These are phyloP conservation scores for Zaprionus inermis DNA, from an alignment of 1,140 invertebrate genomes.

Conservation along the genomic window DNA sequence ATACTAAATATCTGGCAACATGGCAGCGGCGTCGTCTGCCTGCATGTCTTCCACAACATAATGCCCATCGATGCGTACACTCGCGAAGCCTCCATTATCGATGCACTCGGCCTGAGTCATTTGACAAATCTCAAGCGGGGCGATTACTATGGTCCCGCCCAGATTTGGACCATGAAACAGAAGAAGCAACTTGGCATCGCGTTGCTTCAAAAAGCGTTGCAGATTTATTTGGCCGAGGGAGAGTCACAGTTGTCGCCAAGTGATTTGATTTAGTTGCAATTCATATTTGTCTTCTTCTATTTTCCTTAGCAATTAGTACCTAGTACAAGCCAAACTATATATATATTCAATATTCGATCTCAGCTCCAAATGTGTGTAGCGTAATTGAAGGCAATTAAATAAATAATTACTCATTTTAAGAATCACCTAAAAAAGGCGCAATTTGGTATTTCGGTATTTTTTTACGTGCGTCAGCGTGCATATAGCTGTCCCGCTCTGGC, in stretches of 20 bases:
- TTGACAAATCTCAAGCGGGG: conserved; percentile 93
- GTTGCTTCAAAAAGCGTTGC: conserved; percentile 93
- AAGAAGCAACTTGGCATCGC: conserved; percentile 91
- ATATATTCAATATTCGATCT: conserved; percentile 4
- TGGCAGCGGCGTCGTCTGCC: conserved; percentile 93
- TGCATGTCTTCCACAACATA: conserved; percentile 96
- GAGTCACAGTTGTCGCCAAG: conserved; percentile 90
- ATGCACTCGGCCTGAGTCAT: conserved; percentile 91
- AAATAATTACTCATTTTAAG: neutral
- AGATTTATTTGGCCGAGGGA: conserved; percentile 94
- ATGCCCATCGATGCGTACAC: conserved; percentile 96
- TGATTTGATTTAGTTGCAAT: conserved; percentile 86
- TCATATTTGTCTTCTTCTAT: neutral
- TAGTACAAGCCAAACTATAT: conserved; percentile 51
- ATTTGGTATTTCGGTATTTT: conserved; percentile 3
- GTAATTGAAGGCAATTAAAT: neutral
- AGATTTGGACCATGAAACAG: conserved; percentile 90
- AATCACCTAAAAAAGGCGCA: conserved; percentile 2
- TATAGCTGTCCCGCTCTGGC: neutral
- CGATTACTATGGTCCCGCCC: conserved; percentile 92
- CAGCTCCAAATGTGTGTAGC: neutral
- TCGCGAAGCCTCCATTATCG: conserved; percentile 96
- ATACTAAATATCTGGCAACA: conserved; percentile 95
- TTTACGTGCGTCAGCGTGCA: neutral
- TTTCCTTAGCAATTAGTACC: conserved; percentile 42